Conservation (phyloP, 2,888 invertebrate genomes). For the Leptinotarsa tumamoca region DNA sequence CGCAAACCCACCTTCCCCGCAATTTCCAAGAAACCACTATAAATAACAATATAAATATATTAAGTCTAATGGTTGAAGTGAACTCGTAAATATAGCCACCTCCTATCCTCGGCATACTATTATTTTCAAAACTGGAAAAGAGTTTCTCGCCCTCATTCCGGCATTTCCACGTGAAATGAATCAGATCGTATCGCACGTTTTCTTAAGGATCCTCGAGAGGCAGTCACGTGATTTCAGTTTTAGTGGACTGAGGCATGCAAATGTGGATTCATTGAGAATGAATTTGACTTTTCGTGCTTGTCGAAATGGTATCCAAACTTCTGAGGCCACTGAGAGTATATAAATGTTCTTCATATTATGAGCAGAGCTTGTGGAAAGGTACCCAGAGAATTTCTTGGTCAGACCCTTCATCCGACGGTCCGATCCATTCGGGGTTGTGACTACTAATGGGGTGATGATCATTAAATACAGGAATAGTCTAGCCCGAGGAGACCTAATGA, state of each 20-base stretch:
- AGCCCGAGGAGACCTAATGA: too few relatives aligned
- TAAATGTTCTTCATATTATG: too few relatives aligned
- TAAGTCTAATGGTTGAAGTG: slow-evolving; percentile 63
- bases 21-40: slow-evolving; percentile 62
- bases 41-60: slow-evolving; percentile 65
- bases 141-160: not conserved
- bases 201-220: slow-evolving; percentile 1
- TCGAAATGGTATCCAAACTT: too few relatives aligned
- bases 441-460: too few relatives aligned
- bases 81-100: slow-evolving; percentile 62
- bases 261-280: not conserved
- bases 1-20: slow-evolving; percentile 53
- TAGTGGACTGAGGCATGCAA: not conserved
- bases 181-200: slow-evolving; percentile 4
- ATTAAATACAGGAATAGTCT: too few relatives aligned
- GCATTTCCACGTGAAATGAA: not conserved
- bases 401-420: too few relatives aligned
- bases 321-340: too few relatives aligned
- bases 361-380: too few relatives aligned
- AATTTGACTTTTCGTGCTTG: too few relatives aligned
- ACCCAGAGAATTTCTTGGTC: too few relatives aligned
- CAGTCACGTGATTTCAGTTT: not conserved
- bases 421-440: too few relatives aligned
- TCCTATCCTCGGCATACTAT: slow-evolving; percentile 41
- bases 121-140: slow-evolving; percentile 10